Evolutionary conservation across 2,888 invertebrate genomes (phyloP).

Genomic region (Eupithecia inturbata): DNA sequence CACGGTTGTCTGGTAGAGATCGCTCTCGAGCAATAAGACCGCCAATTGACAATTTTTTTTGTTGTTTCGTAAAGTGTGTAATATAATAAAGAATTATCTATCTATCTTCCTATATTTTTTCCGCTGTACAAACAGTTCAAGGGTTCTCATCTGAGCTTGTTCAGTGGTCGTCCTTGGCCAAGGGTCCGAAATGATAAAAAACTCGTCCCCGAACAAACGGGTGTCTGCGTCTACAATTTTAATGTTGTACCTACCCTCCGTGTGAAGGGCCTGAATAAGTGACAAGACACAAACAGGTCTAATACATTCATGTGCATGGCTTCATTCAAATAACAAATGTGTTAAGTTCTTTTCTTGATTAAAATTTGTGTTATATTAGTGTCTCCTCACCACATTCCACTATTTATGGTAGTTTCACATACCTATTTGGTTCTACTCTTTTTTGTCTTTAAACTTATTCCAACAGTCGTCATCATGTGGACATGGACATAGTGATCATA

Average conservation of each 20-base stretch:
- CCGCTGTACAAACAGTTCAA: conserved; percentile 6
- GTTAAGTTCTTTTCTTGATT: not conserved
- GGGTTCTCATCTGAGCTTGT: conserved; percentile 21
- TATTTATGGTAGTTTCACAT: not conserved
- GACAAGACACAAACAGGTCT: conserved; percentile 55
- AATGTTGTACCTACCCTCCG: conserved; percentile 45
- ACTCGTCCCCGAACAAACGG: conserved; percentile 45
- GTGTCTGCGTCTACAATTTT: conserved; percentile 41
- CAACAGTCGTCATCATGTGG: conserved; percentile 12
- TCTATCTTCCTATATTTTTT: conserved; percentile 3
- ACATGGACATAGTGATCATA: conserved; percentile 18
- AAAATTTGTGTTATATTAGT: not conserved
- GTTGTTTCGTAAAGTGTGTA: no score
- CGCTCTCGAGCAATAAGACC: no score
- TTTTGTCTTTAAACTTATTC: not conserved
- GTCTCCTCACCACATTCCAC: not conserved
- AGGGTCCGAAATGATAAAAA: conserved; percentile 51
- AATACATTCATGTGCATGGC: conserved; percentile 54
- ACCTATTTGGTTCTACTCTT: not conserved
- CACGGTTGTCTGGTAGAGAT: no score
- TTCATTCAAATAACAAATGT: conserved; percentile 62
- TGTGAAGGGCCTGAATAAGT: conserved; percentile 54
- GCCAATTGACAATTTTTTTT: no score
- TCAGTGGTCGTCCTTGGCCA: conserved; percentile 50
- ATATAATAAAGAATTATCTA: no score